Percentiles rank a stretch among this genome's conserved stretches.
Conservation (phyloP, 1,140 invertebrate species). For the Megalonaias nervosa region DNA sequence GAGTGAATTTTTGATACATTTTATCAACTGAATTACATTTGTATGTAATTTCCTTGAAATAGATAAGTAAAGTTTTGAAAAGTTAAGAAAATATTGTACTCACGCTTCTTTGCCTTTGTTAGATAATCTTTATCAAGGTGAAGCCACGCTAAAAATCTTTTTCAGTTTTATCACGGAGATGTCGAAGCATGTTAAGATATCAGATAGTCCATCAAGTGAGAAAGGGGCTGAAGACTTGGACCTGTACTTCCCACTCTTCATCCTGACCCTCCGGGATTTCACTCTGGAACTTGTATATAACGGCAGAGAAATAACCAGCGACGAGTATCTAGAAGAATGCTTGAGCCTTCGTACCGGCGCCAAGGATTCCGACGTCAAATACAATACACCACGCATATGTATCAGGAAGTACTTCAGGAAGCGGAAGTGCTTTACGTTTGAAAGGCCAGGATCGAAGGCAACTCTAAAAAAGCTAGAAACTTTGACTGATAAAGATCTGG, state of each 20-base stretch:
- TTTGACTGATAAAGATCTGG: neutral
- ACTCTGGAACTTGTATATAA: neutral
- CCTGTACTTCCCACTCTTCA: neutral
- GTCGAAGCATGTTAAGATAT: neutral
- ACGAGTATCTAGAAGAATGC: slow-evolving; percentile 11
- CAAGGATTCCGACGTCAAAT: neutral
- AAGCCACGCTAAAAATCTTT: too few relatives aligned
- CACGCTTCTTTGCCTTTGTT: too few relatives aligned
- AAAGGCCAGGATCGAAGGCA: neutral
- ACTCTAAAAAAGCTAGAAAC: neutral
- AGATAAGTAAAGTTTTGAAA: too few relatives aligned
- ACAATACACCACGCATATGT: neutral
- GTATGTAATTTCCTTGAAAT: too few relatives aligned
- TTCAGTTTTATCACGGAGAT: neutral
- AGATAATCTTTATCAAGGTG: too few relatives aligned
- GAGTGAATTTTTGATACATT: too few relatives aligned
- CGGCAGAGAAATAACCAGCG: neutral
- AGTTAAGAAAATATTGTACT: too few relatives aligned
- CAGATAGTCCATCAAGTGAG: neutral
- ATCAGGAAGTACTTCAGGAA: neutral
- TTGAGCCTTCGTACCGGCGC: neutral
- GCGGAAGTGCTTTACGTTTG: slow-evolving; percentile 6
- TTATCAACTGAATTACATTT: too few relatives aligned
- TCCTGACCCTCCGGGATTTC: neutral
- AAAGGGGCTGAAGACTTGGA: neutral